Conservation (phyloP, 1,140 invertebrate species). For the Macrocentrus cingulum region DNA sequence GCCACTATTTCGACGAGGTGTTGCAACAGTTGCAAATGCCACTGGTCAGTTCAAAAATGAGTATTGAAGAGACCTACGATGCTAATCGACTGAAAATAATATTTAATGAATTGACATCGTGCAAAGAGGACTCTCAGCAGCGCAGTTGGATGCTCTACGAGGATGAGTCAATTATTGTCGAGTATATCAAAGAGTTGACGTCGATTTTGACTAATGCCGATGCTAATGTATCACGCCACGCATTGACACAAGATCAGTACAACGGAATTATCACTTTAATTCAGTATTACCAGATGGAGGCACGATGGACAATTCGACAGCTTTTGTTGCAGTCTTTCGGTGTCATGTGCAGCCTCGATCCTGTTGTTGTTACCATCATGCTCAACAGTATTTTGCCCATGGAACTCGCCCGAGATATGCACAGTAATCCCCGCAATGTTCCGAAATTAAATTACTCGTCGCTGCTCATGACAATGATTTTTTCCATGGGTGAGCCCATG, state of each 20-base stretch:
- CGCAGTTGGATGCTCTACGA: constrained; percentile 91
- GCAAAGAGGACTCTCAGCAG: constrained; percentile 91
- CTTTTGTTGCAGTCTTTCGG: constrained; percentile 82
- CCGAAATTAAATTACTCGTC: constrained; percentile 74
- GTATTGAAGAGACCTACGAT: constrained; percentile 72
- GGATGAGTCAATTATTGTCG: constrained; percentile 83
- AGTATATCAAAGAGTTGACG: constrained; percentile 80
- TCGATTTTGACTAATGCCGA: constrained; percentile 89
- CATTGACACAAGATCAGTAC: constrained; percentile 76
- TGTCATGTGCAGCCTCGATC: constrained; percentile 81
- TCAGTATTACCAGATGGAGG: constrained; percentile 92
- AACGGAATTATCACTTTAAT: constrained; percentile 75
- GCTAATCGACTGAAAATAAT: constrained; percentile 77
- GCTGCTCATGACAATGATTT: constrained; percentile 79
- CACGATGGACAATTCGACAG: constrained; percentile 78
- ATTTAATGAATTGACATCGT: constrained; percentile 78
- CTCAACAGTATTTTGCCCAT: constrained; percentile 83
- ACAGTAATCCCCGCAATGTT: constrained; percentile 70
- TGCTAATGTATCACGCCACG: constrained; percentile 75
- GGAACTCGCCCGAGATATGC: constrained; percentile 81
- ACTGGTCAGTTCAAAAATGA: constrained; percentile 64
- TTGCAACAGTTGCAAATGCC: constrained; percentile 61
- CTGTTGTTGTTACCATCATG: constrained; percentile 76
- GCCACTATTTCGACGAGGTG: constrained; percentile 63
- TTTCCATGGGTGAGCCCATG: constrained; percentile 86